These are phyloP conservation scores for Lota lota DNA, from an alignment of 2,113 vertebrate species.

Conservation along the genomic window DNA sequence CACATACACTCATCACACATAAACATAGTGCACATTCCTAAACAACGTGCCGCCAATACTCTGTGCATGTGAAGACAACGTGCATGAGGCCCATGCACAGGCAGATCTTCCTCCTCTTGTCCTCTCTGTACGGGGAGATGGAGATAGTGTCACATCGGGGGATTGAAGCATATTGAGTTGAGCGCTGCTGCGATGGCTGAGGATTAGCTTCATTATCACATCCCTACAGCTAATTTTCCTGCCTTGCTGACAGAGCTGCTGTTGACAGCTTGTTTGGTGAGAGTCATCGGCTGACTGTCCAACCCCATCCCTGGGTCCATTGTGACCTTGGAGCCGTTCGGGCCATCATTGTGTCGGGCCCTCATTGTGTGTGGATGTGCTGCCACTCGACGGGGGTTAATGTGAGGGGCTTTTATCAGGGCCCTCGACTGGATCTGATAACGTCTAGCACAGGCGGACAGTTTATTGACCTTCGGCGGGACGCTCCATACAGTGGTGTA, in stretches of 20 bases:
- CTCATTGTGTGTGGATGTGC: slow-evolving; percentile 63
- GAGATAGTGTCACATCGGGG: slow-evolving; percentile 76
- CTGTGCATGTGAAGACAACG: too few relatives aligned
- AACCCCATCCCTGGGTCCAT: slow-evolving; percentile 76
- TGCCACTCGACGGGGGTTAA: slow-evolving; percentile 88
- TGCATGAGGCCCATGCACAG: too few relatives aligned
- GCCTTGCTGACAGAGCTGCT: slow-evolving; percentile 90
- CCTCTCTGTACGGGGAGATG: too few relatives aligned
- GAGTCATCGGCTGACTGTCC: slow-evolving; percentile 84
- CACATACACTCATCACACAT: too few relatives aligned
- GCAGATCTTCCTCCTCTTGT: too few relatives aligned
- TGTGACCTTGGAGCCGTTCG: slow-evolving; percentile 85
- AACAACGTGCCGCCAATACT: too few relatives aligned
- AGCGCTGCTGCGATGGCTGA: slow-evolving; percentile 65
- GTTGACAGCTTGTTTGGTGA: slow-evolving; percentile 94
- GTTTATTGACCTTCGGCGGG: slow-evolving; percentile 97
- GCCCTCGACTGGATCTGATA: slow-evolving; percentile 96
- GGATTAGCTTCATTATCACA: slow-evolving; percentile 90
- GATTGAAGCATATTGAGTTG: slow-evolving; percentile 80
- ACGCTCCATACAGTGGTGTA: slow-evolving; percentile 88
- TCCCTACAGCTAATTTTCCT: slow-evolving; percentile 91
- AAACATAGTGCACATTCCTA: too few relatives aligned
- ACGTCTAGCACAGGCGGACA: slow-evolving; percentile 94
- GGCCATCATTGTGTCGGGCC: slow-evolving; percentile 85
- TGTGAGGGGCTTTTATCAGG: slow-evolving; percentile 89